Base-by-base conservation (phyloP, 2,797 vertebrate species). In the Siniperca obscura region DNA sequence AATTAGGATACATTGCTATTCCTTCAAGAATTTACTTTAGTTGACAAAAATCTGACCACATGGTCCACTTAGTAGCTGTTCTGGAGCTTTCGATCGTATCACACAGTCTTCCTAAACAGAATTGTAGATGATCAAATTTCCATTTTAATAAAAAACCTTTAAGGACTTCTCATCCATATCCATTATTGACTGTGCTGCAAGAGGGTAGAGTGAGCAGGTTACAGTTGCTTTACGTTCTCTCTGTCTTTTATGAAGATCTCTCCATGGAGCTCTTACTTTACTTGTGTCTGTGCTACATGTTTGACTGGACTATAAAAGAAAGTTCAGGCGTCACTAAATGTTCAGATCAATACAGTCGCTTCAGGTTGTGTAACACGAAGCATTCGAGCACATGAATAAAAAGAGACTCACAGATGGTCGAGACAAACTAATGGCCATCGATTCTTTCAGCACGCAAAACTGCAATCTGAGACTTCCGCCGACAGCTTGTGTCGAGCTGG, bases 361-460 rank as follows among this genome's bases (percentile, higher is more conserved):
- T 71, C 60, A 13, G 66, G 34, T 76, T 71, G 2, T 21, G 67
- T 70, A 22, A 81, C 76, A 34, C 1, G 0, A 3, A 53, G 56
- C 69, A 78, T 61, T 60, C n/a, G 73, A 81, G 36, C 48, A 66
- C 27, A 38, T 74, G 66, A 70, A 69, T 69, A 30, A 67, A 59
- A 53, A 30, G 48, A 38, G 10, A 64, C 68, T 64, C 40, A 62
- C 67, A 62, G 82, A 84, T 80, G 81, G 74, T 56, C 52, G 40
- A 73, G 50, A 78, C 46, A 1, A 8, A 34, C 74, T 85, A 78
- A 84, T 86, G 74, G 65, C n/a, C 60, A 79, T 89, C 12, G 59
- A 86, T 88, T 65, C 48, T 50, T 76, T 78, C 59, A 60, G 42
- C 53, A 40, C 65, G 27, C 38, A 57, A 59, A 53, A 70, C 68